Evolutionary conservation across 2,888 invertebrate genomes (phyloP).

Genomic region (Phortica magna): DNA sequence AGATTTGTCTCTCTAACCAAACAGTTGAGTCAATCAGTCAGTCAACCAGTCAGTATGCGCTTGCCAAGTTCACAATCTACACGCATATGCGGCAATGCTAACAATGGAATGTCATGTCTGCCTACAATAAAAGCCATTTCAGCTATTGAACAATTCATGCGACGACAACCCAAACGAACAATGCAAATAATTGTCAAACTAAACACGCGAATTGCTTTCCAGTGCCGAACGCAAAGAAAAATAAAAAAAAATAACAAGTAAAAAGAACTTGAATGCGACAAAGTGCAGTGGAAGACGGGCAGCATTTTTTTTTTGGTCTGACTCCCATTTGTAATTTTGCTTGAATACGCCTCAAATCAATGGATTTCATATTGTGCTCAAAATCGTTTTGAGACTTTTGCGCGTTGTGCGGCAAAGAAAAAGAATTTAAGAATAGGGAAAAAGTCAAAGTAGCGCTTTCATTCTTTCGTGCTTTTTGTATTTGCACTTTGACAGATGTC

Average conservation of each 20-base stretch:
- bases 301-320: not conserved
- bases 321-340: not conserved
- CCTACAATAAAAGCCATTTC: slow-evolving; percentile 8
- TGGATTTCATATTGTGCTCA: slow-evolving; percentile 14
- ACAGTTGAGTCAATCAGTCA: slow-evolving; percentile 7
- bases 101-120: slow-evolving; percentile 19
- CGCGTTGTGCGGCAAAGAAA: not conserved
- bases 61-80: not conserved
- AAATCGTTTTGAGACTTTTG: slow-evolving; percentile 14
- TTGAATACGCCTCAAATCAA: slow-evolving; percentile 23
- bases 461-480: slow-evolving; percentile 10
- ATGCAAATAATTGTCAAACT: slow-evolving; percentile 72
- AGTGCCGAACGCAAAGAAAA: slow-evolving; percentile 30
- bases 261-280: slow-evolving; percentile 27
- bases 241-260: slow-evolving; percentile 22
- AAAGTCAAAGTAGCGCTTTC: not conserved
- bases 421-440: not conserved
- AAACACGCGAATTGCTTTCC: slow-evolving; percentile 46
- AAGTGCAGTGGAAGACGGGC: not conserved
- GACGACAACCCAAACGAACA: slow-evolving; percentile 67
- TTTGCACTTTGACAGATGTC: slow-evolving; percentile 33
- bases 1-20: not conserved
- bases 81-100: not conserved
- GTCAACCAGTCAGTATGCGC: not conserved
- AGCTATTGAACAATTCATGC: slow-evolving; percentile 56